Base-by-base conservation (phyloP, 2,888 invertebrate species). In the Mamestra brassicae region DNA sequence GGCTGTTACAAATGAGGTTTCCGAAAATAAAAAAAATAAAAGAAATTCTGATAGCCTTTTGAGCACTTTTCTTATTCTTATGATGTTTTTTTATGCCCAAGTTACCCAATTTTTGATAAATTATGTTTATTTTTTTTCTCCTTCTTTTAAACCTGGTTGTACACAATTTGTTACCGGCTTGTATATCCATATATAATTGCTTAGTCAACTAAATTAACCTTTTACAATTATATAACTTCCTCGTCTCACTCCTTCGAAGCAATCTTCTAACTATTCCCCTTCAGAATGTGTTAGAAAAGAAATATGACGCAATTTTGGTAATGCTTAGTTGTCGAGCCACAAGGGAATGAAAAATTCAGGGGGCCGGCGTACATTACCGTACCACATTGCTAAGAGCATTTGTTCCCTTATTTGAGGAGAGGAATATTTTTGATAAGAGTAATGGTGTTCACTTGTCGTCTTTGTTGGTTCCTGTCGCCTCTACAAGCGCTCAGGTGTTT, bases 291-390 rank as follows among this genome's bases (percentile, higher is more conserved):
- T 92, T 92, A 88, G 93, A 92, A 93, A 95, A 96, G 95, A 96
- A 96, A 96, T 96, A 96, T 96, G 95, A 95, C 94, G 96, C 96
- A 96, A 96, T 96, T 96, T 95, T 92, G 93, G 95, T 96, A 96
- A 96, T 96, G 96, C 94, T 95, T 94, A 95, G 95, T 96, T 95
- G 96, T 95, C 95, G 94, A 93, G 95, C 94, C 95, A 94, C 95
- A 92, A 93, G 96, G 95, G 96, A 95, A 96, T 96, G 96, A 96
- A 96, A 96, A 96, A 96, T 96, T 96, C 95, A 96, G 92, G 95
- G 95, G 95, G 94, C 94, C 90, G 93, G 90, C 93, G 94, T 90
- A 94, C 95, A 95, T 96, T 95, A 94, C 94, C 88, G 92, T 89
- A 92, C 92, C 95, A 92, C 94, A 94, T 95, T 94, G 94, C 93